Evolutionary conservation across 2,113 vertebrate species (phyloP).

Genomic region (Cheirogaleus medius): DNA sequence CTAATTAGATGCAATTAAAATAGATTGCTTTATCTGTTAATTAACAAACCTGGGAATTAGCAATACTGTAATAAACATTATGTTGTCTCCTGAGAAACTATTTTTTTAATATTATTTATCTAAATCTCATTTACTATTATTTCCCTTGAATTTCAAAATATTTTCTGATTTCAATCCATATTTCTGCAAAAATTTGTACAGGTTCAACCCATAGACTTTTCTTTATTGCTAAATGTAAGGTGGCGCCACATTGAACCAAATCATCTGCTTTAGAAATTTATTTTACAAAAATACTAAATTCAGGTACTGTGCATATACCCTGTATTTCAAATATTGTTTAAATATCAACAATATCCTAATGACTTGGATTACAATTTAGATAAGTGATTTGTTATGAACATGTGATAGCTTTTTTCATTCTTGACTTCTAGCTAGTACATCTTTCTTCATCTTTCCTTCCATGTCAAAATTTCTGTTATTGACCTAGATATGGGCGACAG

Average conservation of each 20-base stretch:
- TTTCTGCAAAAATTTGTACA: not conserved
- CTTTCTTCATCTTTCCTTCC: not conserved
- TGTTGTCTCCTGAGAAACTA: not conserved
- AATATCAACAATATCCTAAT: not conserved
- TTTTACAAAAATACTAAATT: not conserved
- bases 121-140: not conserved
- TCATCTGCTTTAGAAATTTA: not conserved
- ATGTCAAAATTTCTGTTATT: not conserved
- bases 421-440: not conserved
- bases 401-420: not conserved
- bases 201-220: not conserved
- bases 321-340: not conserved
- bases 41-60: slow-evolving; percentile 68
- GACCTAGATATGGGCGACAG: rapidly evolving
- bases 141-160: not conserved
- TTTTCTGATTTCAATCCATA: not conserved
- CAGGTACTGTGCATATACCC: rapidly evolving
- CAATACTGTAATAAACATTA: slow-evolving; percentile 5
- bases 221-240: not conserved
- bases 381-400: not conserved
- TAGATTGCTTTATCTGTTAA: slow-evolving; percentile 61
- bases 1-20: slow-evolving; percentile 71
- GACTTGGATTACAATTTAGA: not conserved
- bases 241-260: not conserved
- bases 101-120: slow-evolving; percentile 22